Evolutionary conservation across 2,113 vertebrate species (phyloP).

Genomic region (Lethenteron camtschaticum): DNA sequence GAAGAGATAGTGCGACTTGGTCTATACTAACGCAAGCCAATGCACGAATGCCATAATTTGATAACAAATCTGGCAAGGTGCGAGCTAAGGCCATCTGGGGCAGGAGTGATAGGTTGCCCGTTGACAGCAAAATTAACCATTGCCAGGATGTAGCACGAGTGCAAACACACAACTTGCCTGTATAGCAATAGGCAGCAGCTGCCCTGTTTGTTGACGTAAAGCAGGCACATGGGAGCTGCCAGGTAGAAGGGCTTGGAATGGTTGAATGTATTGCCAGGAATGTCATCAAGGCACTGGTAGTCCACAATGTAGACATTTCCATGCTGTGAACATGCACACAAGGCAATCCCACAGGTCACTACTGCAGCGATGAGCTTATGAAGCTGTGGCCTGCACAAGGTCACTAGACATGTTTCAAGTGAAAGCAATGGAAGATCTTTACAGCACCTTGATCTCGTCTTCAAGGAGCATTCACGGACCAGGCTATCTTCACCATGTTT

Average conservation of each 20-base stretch:
- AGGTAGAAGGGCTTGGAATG: conserved; percentile 67
- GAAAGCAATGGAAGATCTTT: not conserved
- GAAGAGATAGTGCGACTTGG: too few relatives aligned
- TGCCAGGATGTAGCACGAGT: not conserved
- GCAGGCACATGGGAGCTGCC: conserved; percentile 60
- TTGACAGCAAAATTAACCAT: too few relatives aligned
- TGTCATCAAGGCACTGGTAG: conserved; percentile 49
- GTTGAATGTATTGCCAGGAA: conserved; percentile 59
- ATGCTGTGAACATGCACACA: conserved; percentile 22
- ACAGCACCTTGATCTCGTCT: conserved; percentile 50
- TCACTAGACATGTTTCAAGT: not conserved
- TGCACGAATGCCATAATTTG: too few relatives aligned
- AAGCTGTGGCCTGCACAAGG: too few relatives aligned
- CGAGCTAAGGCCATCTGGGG: too few relatives aligned
- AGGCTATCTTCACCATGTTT: conserved; percentile 61
- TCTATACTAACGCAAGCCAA: too few relatives aligned
- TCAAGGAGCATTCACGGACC: conserved; percentile 64
- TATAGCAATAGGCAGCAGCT: conserved; percentile 79
- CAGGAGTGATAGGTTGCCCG: too few relatives aligned
- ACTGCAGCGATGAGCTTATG: too few relatives aligned
- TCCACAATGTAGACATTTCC: conserved; percentile 78
- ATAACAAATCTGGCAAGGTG: too few relatives aligned
- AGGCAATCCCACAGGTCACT: too few relatives aligned
- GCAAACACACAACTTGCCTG: conserved; percentile 34
- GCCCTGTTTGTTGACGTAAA: conserved; percentile 62